These are phyloP conservation scores for Apistogramma diplotaenia DNA, from an alignment of 2,113 vertebrate species.

Conservation along the genomic window DNA sequence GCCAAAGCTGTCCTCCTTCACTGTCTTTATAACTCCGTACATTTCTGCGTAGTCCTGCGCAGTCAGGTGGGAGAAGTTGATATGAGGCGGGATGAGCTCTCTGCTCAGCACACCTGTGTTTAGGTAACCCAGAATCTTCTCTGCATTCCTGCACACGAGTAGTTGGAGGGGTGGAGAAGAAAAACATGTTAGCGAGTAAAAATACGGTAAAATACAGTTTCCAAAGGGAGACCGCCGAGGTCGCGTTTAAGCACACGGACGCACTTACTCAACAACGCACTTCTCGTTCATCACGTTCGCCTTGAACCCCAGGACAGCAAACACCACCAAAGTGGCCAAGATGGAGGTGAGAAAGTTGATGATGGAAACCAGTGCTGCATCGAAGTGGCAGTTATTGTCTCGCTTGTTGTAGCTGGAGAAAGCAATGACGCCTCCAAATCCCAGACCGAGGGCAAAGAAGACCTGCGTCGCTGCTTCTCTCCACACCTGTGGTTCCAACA, in stretches of 20 bases:
- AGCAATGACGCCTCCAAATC: conserved; percentile 96
- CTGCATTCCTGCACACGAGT: conserved; percentile 83
- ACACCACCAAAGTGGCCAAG: conserved; percentile 95
- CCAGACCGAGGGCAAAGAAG: conserved; percentile 94
- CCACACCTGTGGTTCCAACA: conserved; percentile 98
- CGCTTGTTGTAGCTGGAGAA: conserved; percentile 99
- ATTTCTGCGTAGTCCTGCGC: conserved; percentile 92
- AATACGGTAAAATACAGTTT: neutral
- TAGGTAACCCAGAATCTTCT: conserved; percentile 92
- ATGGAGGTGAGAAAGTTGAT: conserved; percentile 98
- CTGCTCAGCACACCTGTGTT: conserved; percentile 87
- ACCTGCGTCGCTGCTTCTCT: conserved; percentile 96
- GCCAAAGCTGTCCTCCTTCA: conserved; percentile 87
- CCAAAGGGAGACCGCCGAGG: fast-evolving
- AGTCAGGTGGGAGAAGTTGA: conserved; percentile 96
- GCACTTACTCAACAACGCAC: conserved; percentile 94
- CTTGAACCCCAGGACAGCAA: conserved; percentile 98
- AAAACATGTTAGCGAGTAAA: neutral
- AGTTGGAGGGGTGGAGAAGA: neutral
- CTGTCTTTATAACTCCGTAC: conserved; percentile 92
- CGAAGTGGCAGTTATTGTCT: conserved; percentile 99
- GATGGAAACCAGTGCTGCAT: conserved; percentile 90
- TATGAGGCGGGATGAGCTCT: conserved; percentile 92
- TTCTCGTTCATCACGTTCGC: conserved; percentile 99
- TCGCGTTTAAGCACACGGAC: neutral